Percentiles rank a stretch among this genome's conserved stretches.
phyloP scores from a whole-genome alignment of 2,113 vertebrate genomes.

The Progne subis region DNA sequence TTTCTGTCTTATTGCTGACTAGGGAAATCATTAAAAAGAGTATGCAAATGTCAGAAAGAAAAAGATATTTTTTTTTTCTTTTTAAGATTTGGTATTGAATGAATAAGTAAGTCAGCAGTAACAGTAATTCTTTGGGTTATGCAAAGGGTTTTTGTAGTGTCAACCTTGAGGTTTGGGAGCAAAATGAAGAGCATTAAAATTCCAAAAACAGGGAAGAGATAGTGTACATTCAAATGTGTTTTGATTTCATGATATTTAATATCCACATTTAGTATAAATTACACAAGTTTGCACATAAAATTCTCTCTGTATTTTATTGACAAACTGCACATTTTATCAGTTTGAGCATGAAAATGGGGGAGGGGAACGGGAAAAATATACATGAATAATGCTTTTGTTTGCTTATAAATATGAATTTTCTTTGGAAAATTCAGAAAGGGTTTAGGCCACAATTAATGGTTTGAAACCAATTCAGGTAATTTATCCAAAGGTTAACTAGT shows the following conservation, averaged over 20 bases:
- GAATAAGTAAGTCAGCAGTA: background rate
- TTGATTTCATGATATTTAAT: background rate
- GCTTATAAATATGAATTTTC: background rate
- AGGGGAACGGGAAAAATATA: background rate
- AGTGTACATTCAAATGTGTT: background rate
- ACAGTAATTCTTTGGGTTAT: background rate
- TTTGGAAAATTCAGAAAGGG: background rate
- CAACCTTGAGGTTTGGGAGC: background rate
- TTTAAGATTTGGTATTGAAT: background rate
- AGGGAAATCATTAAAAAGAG: background rate
- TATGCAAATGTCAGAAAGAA: background rate
- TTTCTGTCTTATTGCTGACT: background rate
- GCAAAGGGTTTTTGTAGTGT: background rate
- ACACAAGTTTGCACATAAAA: background rate
- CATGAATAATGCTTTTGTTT: background rate
- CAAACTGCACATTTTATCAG: background rate
- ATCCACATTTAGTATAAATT: background rate
- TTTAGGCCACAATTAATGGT: background rate
- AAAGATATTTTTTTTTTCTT: background rate
- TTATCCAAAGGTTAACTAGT: background rate
- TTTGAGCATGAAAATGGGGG: background rate
- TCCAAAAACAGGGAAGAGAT: background rate
- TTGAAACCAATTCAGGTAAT: background rate
- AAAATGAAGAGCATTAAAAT: background rate
- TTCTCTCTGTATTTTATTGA: background rate